phyloP scores from a whole-genome alignment of 2,888 invertebrate genomes.

The Amiota communis region DNA sequence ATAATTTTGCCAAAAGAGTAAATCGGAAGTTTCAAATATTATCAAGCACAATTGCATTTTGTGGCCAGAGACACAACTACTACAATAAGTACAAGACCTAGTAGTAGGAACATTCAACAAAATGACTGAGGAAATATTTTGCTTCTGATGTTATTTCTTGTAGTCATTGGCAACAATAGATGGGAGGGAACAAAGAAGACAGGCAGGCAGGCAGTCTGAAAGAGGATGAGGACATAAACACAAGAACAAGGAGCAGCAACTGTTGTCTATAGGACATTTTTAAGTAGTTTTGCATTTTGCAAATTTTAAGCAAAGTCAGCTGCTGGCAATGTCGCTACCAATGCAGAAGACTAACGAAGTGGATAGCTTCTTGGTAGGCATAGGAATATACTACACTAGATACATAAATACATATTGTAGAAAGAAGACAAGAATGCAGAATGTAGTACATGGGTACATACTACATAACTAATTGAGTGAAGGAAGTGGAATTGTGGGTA shows the following conservation, averaged over 20 bases:
- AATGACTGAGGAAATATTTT: constrained; percentile 13
- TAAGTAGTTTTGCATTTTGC: neutral
- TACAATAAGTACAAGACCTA: constrained; percentile 44
- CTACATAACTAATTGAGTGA: neutral
- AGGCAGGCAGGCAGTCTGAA: neutral
- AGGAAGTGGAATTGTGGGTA: neutral
- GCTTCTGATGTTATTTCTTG: neutral
- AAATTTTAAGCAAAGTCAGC: constrained; percentile 2
- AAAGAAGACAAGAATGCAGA: neutral
- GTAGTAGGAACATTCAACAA: neutral
- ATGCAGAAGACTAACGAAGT: neutral
- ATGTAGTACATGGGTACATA: neutral
- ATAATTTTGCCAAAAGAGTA: constrained; percentile 39
- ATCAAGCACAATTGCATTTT: constrained; percentile 67
- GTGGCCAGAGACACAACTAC: constrained; percentile 54
- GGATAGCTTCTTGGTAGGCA: neutral
- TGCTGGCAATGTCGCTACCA: neutral
- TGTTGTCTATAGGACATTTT: neutral
- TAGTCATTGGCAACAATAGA: neutral
- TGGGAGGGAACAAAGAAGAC: neutral
- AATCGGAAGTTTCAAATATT: constrained; percentile 65
- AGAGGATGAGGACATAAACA: neutral
- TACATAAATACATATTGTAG: neutral
- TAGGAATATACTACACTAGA: neutral
- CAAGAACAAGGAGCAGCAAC: too few relatives aligned